Conservation (phyloP, 2,888 invertebrate species). For the Agrotis clavis region DNA sequence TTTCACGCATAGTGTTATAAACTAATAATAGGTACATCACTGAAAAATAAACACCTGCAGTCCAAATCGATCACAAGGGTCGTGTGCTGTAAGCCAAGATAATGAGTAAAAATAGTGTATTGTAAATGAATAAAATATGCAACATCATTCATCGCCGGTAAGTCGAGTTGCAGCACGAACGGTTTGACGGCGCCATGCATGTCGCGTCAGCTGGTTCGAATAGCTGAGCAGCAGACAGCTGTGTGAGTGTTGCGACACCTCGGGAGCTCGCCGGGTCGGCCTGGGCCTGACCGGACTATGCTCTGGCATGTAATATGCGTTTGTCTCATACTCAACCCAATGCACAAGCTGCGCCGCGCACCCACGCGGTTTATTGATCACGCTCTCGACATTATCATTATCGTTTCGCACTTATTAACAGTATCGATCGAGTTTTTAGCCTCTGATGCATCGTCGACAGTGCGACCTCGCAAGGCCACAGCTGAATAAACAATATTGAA, state of each 20-base stretch:
- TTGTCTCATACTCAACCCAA: slow-evolving; percentile 63
- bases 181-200: slow-evolving; percentile 78
- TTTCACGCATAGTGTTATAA: slow-evolving; percentile 12
- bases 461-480: slow-evolving; percentile 87
- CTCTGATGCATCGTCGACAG: slow-evolving; percentile 72
- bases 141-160: slow-evolving; percentile 59
- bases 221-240: slow-evolving; percentile 74
- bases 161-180: slow-evolving; percentile 61
- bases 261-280: slow-evolving; percentile 46
- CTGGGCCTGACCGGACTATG: slow-evolving; percentile 75
- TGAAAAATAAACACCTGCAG: slow-evolving; percentile 43
- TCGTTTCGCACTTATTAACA: slow-evolving; percentile 63
- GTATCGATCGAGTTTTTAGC: slow-evolving; percentile 74
- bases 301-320: slow-evolving; percentile 78
- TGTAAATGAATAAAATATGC: slow-evolving; percentile 58
- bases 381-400: slow-evolving; percentile 62
- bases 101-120: slow-evolving; percentile 46
- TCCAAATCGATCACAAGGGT: slow-evolving; percentile 31
- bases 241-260: slow-evolving; percentile 86
- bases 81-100: slow-evolving; percentile 32
- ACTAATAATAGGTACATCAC: slow-evolving; percentile 22
- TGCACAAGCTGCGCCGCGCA: slow-evolving; percentile 49
- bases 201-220: slow-evolving; percentile 81
- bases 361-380: slow-evolving; percentile 58
- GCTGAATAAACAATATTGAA: slow-evolving; percentile 81